A percentile compares a stretch with the other conserved stretches of the same genome.
These are phyloP conservation scores for Pterocles orientalis DNA, from an alignment of 2,113 vertebrate genomes.

Conservation along the genomic window DNA sequence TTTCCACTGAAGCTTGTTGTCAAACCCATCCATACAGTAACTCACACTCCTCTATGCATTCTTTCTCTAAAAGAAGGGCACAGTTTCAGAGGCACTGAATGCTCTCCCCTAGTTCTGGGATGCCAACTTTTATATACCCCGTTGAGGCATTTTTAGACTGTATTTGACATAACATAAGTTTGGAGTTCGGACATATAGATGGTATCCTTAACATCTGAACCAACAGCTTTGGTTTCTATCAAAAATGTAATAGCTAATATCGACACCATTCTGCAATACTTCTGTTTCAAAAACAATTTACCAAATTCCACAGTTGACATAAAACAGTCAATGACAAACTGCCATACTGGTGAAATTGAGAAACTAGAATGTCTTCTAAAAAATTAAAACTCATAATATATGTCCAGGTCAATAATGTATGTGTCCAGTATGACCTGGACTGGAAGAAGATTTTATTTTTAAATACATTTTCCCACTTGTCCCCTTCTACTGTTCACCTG, in stretches of 20 bases:
- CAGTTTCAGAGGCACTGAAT: neutral
- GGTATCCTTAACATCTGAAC: neutral
- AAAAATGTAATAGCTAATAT: neutral
- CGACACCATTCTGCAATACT: neutral
- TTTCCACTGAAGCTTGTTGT: neutral
- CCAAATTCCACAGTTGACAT: neutral
- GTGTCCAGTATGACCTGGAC: neutral
- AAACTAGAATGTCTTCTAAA: neutral
- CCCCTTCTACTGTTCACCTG: neutral
- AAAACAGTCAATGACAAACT: neutral
- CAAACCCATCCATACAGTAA: neutral
- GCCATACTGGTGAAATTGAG: neutral
- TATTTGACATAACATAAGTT: neutral
- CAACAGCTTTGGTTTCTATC: neutral
- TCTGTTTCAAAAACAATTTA: neutral
- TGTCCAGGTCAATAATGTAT: neutral
- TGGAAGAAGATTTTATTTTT: neutral
- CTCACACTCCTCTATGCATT: neutral
- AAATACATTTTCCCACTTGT: neutral
- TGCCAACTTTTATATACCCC: neutral
- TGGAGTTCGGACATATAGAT: neutral
- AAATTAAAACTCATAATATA: neutral
- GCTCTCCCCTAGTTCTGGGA: neutral
- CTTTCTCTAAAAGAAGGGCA: neutral
- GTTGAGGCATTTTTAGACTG: neutral